These are phyloP conservation scores for Anguilla obscura DNA, from an alignment of 2,797 vertebrate genomes.

Conservation along the genomic window DNA sequence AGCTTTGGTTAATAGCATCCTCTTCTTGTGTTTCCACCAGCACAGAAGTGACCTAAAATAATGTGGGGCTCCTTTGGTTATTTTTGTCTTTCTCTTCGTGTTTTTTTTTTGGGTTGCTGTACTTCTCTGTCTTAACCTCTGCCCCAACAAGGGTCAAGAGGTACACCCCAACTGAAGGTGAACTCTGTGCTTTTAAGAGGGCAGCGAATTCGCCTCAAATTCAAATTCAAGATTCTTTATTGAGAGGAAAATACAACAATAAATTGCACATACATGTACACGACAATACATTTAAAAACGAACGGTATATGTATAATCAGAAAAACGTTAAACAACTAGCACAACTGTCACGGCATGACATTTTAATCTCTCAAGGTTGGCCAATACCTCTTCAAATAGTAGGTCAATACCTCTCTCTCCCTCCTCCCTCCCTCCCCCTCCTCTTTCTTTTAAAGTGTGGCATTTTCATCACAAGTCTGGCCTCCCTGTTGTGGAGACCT, in stretches of 20 bases:
- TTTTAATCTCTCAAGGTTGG: background rate
- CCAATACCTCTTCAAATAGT: background rate
- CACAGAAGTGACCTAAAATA: background rate
- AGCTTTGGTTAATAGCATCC: background rate
- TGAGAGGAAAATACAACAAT: background rate
- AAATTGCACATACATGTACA: background rate
- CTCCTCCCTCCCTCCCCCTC: too few relatives aligned
- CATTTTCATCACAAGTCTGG: conserved; percentile 32
- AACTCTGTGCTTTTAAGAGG: background rate
- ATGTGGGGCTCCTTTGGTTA: background rate
- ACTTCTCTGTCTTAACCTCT: background rate
- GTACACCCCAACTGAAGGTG: background rate
- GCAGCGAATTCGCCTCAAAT: background rate
- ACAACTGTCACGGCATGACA: background rate
- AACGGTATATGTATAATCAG: background rate
- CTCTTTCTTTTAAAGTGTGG: background rate
- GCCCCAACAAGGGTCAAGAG: background rate
- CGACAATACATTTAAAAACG: background rate
- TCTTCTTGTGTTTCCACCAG: background rate
- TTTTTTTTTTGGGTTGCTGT: background rate
- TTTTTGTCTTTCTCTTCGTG: background rate
- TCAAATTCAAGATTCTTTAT: conserved; percentile 4
- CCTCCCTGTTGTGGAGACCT: conserved; percentile 33
- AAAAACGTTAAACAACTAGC: background rate
- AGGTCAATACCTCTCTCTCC: background rate